phyloP scores from a whole-genome alignment of 1,140 invertebrate genomes.

The Macrotrachela quadricornifera region DNA sequence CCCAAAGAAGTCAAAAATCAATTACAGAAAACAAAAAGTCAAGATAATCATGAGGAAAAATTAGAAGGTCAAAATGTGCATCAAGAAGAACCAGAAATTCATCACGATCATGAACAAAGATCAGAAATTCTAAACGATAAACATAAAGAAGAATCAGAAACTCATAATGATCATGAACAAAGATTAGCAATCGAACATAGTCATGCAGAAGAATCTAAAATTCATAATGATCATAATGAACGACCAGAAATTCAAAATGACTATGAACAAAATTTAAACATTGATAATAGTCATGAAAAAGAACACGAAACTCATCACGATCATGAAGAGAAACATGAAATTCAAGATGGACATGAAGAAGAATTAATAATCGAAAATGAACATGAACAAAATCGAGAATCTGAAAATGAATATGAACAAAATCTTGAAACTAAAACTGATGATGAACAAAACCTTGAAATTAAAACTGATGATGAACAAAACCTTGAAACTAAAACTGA shows the following conservation, averaged over 20 bases:
- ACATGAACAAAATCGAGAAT: slow-evolving; percentile 13
- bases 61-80: too few relatives aligned
- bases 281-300: too few relatives aligned
- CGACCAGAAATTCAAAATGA: slow-evolving; percentile 14
- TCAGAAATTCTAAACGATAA: slow-evolving; percentile 11
- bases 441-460: slow-evolving; percentile 13
- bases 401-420: slow-evolving; percentile 15
- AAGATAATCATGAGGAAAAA: too few relatives aligned
- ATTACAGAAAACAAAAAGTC: slow-evolving; percentile 2
- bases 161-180: slow-evolving; percentile 12
- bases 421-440: slow-evolving; percentile 13
- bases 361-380: slow-evolving; percentile 13
- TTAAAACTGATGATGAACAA: slow-evolving; percentile 13
- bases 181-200: slow-evolving; percentile 12
- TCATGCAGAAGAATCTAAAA: too few relatives aligned
- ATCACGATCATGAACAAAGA: slow-evolving; percentile 19
- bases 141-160: slow-evolving; percentile 10
- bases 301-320: too few relatives aligned
- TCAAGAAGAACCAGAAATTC: too few relatives aligned
- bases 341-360: slow-evolving; percentile 12
- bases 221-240: too few relatives aligned
- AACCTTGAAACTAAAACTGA: slow-evolving; percentile 11
- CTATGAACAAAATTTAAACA: slow-evolving; percentile 13
- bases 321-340: too few relatives aligned
- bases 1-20: slow-evolving; percentile 4